phyloP scores from a whole-genome alignment of 2,797 vertebrate genomes.

The Pampus argenteus region DNA sequence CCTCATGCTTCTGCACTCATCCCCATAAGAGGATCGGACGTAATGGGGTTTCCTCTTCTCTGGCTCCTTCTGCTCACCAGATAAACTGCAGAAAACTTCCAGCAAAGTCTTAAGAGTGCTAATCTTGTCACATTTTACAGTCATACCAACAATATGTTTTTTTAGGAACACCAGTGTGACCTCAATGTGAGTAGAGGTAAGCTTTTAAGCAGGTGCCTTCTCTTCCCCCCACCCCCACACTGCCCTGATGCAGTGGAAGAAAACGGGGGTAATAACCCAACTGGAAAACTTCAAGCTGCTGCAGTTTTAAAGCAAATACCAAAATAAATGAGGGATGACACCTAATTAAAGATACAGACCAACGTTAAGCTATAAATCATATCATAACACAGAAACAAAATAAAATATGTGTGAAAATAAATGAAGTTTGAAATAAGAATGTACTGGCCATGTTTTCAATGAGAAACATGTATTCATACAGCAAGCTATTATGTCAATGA shows the following conservation, averaged over 20 bases:
- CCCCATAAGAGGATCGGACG: constrained; percentile 78
- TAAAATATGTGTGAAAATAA: constrained; percentile 17
- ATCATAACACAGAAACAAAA: constrained; percentile 28
- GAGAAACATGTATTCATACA: constrained; percentile 60
- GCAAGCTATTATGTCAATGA: constrained; percentile 40
- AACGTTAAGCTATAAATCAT: constrained; percentile 34
- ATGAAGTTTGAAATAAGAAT: constrained; percentile 19
- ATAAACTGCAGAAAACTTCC: constrained; percentile 71
- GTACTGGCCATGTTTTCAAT: constrained; percentile 42
- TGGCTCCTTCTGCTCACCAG: constrained; percentile 66
- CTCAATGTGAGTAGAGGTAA: constrained; percentile 57
- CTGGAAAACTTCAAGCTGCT: constrained; percentile 31
- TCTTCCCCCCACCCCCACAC: neutral
- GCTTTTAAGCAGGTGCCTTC: constrained; percentile 64
- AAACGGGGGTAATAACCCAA: constrained; percentile 44
- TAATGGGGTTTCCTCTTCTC: constrained; percentile 79
- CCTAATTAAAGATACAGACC: constrained; percentile 39
- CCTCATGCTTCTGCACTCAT: constrained; percentile 73
- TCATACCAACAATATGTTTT: constrained; percentile 52
- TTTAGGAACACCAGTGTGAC: constrained; percentile 57
- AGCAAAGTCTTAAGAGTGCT: constrained; percentile 54
- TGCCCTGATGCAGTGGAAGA: constrained; percentile 10
- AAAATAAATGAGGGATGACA: constrained; percentile 39
- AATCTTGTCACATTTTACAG: constrained; percentile 68
- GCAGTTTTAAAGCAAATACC: constrained; percentile 14